Evolutionary conservation across 2,797 vertebrate species (phyloP).

Genomic region (Potorous gilbertii): DNA sequence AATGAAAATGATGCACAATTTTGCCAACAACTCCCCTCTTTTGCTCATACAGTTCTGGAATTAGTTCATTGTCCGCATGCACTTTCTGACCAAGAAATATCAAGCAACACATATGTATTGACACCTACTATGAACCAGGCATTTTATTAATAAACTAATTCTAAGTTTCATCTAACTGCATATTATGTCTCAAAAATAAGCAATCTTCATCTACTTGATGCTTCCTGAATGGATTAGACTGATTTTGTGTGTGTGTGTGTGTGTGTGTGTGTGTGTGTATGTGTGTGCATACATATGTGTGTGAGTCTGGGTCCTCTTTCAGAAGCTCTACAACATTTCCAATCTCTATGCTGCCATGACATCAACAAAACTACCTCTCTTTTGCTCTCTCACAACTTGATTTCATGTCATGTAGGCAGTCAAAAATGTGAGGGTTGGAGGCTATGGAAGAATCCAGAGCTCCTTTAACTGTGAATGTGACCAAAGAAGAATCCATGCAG

Average conservation of each 20-base stretch:
- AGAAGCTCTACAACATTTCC: background rate
- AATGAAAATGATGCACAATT: background rate
- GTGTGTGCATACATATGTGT: too few relatives aligned
- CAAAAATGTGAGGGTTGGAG: background rate
- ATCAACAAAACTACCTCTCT: background rate
- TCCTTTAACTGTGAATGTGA: background rate
- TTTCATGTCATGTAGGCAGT: background rate
- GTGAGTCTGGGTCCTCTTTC: background rate
- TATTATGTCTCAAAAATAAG: background rate
- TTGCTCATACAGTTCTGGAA: background rate
- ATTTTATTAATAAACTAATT: background rate
- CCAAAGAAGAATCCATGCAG: background rate
- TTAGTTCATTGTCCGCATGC: background rate
- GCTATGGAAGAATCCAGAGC: background rate
- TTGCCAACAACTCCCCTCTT: background rate
- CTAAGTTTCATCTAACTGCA: background rate
- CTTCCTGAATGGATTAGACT: background rate
- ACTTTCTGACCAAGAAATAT: background rate
- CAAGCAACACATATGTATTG: background rate
- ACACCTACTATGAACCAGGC: background rate
- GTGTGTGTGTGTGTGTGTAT: too few relatives aligned
- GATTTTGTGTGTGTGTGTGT: background rate
- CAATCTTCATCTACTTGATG: background rate
- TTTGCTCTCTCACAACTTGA: background rate
- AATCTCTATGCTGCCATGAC: background rate